Evolutionary conservation across 2,797 vertebrate genomes (phyloP), one percentile per base, ranked within the genome.

Genomic region (Varecia variegata): DNA sequence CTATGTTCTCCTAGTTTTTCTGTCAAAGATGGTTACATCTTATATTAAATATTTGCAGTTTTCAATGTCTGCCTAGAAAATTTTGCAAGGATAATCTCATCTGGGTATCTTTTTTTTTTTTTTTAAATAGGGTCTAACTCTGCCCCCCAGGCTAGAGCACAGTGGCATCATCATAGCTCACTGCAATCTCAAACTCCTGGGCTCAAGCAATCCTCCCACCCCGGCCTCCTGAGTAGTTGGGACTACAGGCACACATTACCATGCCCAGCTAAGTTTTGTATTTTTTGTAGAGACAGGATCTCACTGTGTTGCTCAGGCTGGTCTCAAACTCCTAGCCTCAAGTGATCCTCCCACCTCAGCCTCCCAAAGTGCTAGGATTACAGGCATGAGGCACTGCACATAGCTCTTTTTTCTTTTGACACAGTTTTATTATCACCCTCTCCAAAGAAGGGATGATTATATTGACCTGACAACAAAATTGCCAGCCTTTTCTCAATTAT

Each of bases 391-490:
- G 13, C 13, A n/a, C 32, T 32, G 32, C 32, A n/a, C 32, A 7
- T 15, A 65, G 32, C 15, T 32, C 62, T 32, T 65, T 73, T 84
- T 62, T 32, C 90, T 90, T 92, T 83, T 74, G 67, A 52, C 50
- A 54, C 13, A 32, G 62, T 89, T 94, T 96, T 88, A 35, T 76
- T 76, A 96, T 21, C 10, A 21, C 54, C 21, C 3, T 91, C 56
- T 90, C 43, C 54, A 94, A 95, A 87, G 70, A 83, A 71, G 5
- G 35, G 35, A 68, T 27, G 74, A 71, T 65, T 87, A 70, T 40
- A 91, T 77, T 94, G 92, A 47, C 70, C 40, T 89, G 95, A 86
- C 40, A 85, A 90, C 17, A 91, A 95, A 94, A 95, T 62, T 52
- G 23, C 45, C 54, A 68, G 17, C 30, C 83, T 76, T 81, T 84